Conservation (phyloP, 2,113 vertebrate genomes). For the Irena cyanogastra region DNA sequence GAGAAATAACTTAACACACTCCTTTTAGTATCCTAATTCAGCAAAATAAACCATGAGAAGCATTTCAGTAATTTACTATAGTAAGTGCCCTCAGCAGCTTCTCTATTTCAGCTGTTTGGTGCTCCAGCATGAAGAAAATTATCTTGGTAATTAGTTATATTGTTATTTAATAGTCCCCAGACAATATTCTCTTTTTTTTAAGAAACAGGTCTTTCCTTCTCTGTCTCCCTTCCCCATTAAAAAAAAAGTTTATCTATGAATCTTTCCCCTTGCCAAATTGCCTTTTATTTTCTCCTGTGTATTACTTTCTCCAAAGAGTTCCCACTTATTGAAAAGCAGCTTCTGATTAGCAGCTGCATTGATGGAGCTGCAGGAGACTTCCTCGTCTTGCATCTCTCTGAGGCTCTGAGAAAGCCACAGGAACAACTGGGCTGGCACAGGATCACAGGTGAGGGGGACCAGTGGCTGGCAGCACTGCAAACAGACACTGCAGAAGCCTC, state of each 20-base stretch:
- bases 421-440: not conserved
- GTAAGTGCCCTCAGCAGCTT: slow-evolving; percentile 38
- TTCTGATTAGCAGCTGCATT: not conserved
- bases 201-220: not conserved
- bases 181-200: slow-evolving; percentile 26
- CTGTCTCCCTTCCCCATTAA: not conserved
- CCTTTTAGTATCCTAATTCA: slow-evolving; percentile 15
- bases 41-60: slow-evolving; percentile 13
- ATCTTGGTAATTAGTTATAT: slow-evolving; percentile 52
- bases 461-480: not conserved
- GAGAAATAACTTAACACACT: not conserved
- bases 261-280: not conserved
- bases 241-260: not conserved
- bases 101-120: slow-evolving; percentile 31
- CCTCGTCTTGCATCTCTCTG: not conserved
- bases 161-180: slow-evolving; percentile 43
- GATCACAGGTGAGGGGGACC: not conserved
- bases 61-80: slow-evolving; percentile 18
- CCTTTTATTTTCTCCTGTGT: not conserved
- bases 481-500: not conserved
- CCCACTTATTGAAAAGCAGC: not conserved
- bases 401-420: not conserved
- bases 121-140: slow-evolving; percentile 23
- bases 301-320: not conserved
- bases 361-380: not conserved